Evolutionary conservation across 2,113 vertebrate genomes (phyloP), one percentile per base, ranked within the genome.

Genomic region (Aramus guarauna): DNA sequence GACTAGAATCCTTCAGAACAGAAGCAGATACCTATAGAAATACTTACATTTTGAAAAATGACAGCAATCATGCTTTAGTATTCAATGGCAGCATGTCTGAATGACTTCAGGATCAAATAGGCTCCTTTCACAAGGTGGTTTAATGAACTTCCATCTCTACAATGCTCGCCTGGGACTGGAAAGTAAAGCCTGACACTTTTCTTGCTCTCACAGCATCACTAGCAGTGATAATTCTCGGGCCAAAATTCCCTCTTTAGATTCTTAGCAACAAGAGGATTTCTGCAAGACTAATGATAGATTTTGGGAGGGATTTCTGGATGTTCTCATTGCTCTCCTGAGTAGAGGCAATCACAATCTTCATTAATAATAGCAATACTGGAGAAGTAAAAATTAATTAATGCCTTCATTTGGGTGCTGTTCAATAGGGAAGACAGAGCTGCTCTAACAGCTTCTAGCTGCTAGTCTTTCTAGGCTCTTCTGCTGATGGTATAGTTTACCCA

Each of bases 351-450:
- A 0, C 27, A 91, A 8, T 72, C 47, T 89, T 91, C 37, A 88
- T 91, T 92, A 92, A 86, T 84, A 92, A 78, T 7, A 43, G 47
- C 19, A 81, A 63, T 63, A 71, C 4, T 3, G 9, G 48, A 92
- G 53, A 84, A 95, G 47, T 59, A 68, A 92, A 87, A 96, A 71
- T 91, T 84, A 89, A 87, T 81, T 91, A 81, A 87, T 64, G 9
- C 27, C 73, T 56, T 91, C 23, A 55, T 75, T 87, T 84, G 37
- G 7, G 27, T 75, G 47, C 60, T 89, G 52, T 63, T 89, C 3
- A 10, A 47, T 64, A 86, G 78, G 43, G 36, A 87, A 91, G 56
- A 74, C 9, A 11, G 59, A 94, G 56, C 7, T 91, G 60, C 47
- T 75, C 13, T 89, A 47, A 47, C 47, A 75, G n/a, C 10, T 89